These are phyloP conservation scores for Lobophora halterata DNA, from an alignment of 2,888 invertebrate species.

Conservation along the genomic window DNA sequence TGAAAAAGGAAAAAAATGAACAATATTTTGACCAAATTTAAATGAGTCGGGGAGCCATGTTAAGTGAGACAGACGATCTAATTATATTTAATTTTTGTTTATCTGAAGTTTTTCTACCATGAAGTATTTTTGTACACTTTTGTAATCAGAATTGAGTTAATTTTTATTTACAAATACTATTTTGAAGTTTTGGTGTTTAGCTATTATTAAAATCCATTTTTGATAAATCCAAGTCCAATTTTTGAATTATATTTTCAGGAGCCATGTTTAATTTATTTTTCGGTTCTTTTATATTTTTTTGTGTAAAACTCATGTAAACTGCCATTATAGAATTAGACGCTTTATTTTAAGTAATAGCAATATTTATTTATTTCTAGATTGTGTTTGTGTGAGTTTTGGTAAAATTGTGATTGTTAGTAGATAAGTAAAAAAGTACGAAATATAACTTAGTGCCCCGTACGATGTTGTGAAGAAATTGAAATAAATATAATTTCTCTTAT, in stretches of 20 bases:
- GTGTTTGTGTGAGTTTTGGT: constrained; percentile 38
- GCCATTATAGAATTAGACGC: constrained; percentile 29
- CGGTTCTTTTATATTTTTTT: constrained; percentile 1
- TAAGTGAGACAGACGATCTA: too few species aligned
- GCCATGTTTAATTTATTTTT: constrained; percentile 6
- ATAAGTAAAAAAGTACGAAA: constrained; percentile 31
- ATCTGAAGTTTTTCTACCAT: too few species aligned
- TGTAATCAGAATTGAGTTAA: too few species aligned
- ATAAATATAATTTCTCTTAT: constrained; percentile 77
- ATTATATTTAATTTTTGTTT: too few species aligned
- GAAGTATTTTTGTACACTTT: too few species aligned
- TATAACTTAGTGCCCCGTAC: constrained; percentile 50
- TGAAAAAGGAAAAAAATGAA: too few species aligned
- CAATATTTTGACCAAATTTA: too few species aligned
- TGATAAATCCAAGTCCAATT: constrained; percentile 12
- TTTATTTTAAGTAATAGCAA: constrained; percentile 45
- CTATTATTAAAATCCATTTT: constrained; percentile 14
- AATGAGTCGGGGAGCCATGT: too few species aligned
- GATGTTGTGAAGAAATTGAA: constrained; percentile 68
- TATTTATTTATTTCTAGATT: constrained; percentile 60
- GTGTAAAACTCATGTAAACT: constrained; percentile 9
- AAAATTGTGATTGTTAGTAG: constrained; percentile 40
- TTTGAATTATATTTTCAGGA: neutral
- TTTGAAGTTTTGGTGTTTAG: too few species aligned
- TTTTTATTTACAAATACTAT: too few species aligned